Conservation (phyloP, 2,888 invertebrate species). For the Blastobasis lacticolella region DNA sequence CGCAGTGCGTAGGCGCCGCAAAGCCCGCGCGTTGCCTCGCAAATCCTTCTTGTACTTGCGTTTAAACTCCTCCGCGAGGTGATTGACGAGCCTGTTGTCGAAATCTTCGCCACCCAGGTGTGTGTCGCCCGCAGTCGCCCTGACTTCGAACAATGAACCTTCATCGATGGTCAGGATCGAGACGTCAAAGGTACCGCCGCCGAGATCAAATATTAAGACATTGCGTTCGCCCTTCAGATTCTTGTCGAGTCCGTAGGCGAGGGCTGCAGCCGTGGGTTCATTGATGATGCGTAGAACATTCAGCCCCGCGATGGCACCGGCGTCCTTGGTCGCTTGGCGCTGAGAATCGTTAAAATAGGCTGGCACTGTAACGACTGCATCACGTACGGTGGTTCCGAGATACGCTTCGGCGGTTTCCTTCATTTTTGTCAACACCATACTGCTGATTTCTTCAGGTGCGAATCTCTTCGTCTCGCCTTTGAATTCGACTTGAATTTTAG, state of each 20-base stretch:
- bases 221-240: slow-evolving; percentile 79
- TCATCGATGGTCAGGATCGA: slow-evolving; percentile 88
- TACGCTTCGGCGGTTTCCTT: slow-evolving; percentile 82
- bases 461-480: slow-evolving; percentile 78
- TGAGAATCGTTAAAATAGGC: slow-evolving; percentile 86
- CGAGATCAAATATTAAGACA: slow-evolving; percentile 78
- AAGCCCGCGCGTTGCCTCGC: slow-evolving; percentile 76
- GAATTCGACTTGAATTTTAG: slow-evolving; percentile 79
- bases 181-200: slow-evolving; percentile 85
- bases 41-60: slow-evolving; percentile 82
- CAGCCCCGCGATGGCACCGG: slow-evolving; percentile 83
- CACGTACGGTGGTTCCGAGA: slow-evolving; percentile 77
- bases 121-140: slow-evolving; percentile 88
- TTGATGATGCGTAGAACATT: slow-evolving; percentile 89
- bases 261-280: slow-evolving; percentile 85
- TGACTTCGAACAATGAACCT: slow-evolving; percentile 83
- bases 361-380: slow-evolving; percentile 87
- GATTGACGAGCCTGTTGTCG: slow-evolving; percentile 77
- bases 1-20: slow-evolving; percentile 82
- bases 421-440: slow-evolving; percentile 76
- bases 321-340: slow-evolving; percentile 87
- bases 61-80: slow-evolving; percentile 81
- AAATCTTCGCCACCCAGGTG: slow-evolving; percentile 86
- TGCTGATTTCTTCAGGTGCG: slow-evolving; percentile 81
- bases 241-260: slow-evolving; percentile 82